Percentiles rank a stretch among this genome's conserved stretches.
Evolutionary conservation across 2,113 vertebrate species (phyloP).

Genomic region (Delphinus delphis): DNA sequence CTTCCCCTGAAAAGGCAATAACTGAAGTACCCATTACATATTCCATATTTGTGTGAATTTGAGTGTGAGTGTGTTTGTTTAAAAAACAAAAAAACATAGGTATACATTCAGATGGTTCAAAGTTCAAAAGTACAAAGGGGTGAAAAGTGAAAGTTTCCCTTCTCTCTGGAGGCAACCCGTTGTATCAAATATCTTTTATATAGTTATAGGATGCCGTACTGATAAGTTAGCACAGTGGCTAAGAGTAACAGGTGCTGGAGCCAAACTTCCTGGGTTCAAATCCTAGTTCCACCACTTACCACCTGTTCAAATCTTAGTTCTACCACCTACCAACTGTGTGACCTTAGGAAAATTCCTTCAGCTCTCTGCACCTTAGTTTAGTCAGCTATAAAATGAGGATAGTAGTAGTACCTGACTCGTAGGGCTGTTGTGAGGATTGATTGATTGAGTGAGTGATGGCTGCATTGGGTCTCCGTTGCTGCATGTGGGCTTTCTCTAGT

Average conservation of each 20-base stretch:
- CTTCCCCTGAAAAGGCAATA: neutral
- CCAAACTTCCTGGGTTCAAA: slow-evolving; percentile 31
- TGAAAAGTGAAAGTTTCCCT: slow-evolving; percentile 25
- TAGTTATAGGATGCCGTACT: neutral
- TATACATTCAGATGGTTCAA: slow-evolving; percentile 11
- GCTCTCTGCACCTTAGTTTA: neutral
- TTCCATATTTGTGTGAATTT: slow-evolving; percentile 18
- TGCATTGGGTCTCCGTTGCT: too few species aligned
- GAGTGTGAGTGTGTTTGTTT: neutral
- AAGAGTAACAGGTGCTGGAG: neutral
- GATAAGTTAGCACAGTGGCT: neutral
- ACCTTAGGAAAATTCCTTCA: slow-evolving; percentile 7
- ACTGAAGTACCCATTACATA: slow-evolving; percentile 17
- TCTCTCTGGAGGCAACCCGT: neutral
- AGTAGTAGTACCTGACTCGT: neutral
- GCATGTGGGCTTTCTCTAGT: too few species aligned
- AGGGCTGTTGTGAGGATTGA: neutral
- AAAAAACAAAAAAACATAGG: neutral
- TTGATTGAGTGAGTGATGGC: too few species aligned
- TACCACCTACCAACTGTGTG: neutral
- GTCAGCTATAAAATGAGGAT: neutral
- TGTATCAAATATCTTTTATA: neutral
- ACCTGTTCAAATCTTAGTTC: slow-evolving; percentile 19
- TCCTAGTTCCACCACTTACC: neutral
- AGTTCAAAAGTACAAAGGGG: neutral